These are phyloP conservation scores for Wiebesia pumilae DNA, from an alignment of 1,140 invertebrate genomes.

Conservation along the genomic window DNA sequence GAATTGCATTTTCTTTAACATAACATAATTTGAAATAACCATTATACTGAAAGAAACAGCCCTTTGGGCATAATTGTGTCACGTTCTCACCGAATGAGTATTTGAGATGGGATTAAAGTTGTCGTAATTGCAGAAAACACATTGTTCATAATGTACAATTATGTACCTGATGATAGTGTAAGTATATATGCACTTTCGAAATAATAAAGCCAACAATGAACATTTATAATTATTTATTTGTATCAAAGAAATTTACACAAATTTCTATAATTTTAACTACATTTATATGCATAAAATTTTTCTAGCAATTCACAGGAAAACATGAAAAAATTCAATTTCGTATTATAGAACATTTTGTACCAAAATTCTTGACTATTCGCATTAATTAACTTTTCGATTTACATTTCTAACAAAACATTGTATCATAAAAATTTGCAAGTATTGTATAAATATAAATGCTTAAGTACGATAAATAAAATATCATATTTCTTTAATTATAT, in stretches of 20 bases:
- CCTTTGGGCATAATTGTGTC: conserved; percentile 16
- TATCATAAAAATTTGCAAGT: no score
- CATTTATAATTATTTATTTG: neutral
- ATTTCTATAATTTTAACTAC: no score
- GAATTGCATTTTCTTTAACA: conserved; percentile 1
- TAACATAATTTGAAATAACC: neutral
- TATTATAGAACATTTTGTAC: no score
- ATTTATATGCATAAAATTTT: no score
- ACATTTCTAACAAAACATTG: no score
- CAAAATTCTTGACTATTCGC: no score
- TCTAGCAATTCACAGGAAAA: no score
- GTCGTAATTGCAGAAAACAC: conserved; percentile 32
- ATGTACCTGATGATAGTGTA: neutral
- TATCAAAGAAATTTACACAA: neutral
- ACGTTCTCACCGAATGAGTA: conserved; percentile 33
- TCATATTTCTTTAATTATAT: no score
- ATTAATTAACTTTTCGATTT: no score
- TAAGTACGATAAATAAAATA: no score
- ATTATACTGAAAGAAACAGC: conserved; percentile 14
- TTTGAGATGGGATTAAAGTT: conserved; percentile 34
- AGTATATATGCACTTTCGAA: neutral
- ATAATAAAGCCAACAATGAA: neutral
- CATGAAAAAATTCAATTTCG: no score
- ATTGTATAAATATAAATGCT: no score
- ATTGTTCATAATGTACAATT: conserved; percentile 39